Percentiles rank a stretch among this genome's conserved stretches.
Evolutionary conservation across 2,797 vertebrate genomes (phyloP).

Genomic region (Pyrocephalus nanus): DNA sequence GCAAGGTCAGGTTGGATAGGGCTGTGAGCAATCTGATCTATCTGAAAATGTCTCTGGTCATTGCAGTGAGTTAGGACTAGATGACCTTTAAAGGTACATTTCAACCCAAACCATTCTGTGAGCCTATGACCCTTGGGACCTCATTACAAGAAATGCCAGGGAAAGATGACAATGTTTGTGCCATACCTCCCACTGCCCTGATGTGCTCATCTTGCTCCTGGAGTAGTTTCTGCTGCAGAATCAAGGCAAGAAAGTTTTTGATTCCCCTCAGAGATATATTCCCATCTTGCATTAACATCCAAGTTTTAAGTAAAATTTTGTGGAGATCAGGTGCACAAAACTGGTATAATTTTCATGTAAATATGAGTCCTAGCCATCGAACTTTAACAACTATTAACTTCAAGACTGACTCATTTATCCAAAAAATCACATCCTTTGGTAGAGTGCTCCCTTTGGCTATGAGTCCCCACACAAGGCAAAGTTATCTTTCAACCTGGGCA

Average conservation of each 20-base stretch:
- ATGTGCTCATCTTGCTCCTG: neutral
- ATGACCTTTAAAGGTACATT: neutral
- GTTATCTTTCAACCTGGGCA: neutral
- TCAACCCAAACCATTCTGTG: neutral
- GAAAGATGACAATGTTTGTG: neutral
- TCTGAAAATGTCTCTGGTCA: neutral
- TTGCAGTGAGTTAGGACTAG: neutral
- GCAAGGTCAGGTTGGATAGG: neutral
- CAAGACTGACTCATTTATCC: neutral
- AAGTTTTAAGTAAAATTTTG: neutral
- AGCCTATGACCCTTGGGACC: neutral
- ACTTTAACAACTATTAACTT: neutral
- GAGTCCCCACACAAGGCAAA: neutral
- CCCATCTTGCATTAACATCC: neutral
- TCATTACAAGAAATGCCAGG: neutral
- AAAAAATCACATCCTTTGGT: neutral
- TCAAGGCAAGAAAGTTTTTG: neutral
- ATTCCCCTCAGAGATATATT: neutral
- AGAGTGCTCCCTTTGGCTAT: neutral
- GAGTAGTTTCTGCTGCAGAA: neutral
- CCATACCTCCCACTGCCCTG: rapidly evolving
- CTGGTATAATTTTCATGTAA: neutral
- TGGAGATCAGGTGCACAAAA: neutral
- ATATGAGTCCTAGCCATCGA: neutral
- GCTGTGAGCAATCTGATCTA: neutral